Evolutionary conservation across 2,797 vertebrate species (phyloP).

Genomic region (Neosalanx taihuensis): DNA sequence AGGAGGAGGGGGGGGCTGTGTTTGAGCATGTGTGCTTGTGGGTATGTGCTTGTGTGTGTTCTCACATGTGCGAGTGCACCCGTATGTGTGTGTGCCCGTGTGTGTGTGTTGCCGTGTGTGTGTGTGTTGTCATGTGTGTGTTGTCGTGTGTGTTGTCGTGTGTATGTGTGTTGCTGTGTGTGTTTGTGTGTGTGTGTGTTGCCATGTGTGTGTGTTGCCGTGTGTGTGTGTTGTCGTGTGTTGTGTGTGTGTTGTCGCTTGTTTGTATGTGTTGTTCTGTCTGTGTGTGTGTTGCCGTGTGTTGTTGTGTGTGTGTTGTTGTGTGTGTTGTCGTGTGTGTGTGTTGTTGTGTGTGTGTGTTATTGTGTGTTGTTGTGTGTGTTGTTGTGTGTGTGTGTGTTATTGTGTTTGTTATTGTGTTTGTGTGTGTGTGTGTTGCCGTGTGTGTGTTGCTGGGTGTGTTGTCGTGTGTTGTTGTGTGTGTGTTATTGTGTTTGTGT

Average conservation of each 20-base stretch:
- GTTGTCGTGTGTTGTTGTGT: conserved; percentile 28
- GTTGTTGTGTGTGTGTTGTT: background rate
- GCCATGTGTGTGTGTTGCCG: no score
- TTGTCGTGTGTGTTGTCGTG: background rate
- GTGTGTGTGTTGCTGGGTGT: background rate
- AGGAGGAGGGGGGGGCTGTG: background rate
- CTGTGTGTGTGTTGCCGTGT: no score
- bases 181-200: conserved; percentile 57
- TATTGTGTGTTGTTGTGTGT: no score
- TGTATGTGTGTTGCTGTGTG: background rate
- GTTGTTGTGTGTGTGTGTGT: no score
- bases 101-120: background rate
- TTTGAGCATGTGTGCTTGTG: conserved; percentile 57
- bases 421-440: no score
- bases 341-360: conserved; percentile 25
- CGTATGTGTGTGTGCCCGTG: background rate
- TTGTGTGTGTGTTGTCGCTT: no score
- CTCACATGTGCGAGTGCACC: background rate
- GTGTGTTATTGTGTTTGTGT: background rate
- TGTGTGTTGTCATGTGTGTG: background rate
- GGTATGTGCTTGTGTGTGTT: conserved; percentile 37
- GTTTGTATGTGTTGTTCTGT: no score
- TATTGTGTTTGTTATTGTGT: no score
- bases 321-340: background rate
- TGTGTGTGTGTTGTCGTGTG: conserved; percentile 1